Evolutionary conservation across 1,140 invertebrate species (phyloP), one percentile per base, ranked within the genome.

Genomic region (Papilio polyxenes): DNA sequence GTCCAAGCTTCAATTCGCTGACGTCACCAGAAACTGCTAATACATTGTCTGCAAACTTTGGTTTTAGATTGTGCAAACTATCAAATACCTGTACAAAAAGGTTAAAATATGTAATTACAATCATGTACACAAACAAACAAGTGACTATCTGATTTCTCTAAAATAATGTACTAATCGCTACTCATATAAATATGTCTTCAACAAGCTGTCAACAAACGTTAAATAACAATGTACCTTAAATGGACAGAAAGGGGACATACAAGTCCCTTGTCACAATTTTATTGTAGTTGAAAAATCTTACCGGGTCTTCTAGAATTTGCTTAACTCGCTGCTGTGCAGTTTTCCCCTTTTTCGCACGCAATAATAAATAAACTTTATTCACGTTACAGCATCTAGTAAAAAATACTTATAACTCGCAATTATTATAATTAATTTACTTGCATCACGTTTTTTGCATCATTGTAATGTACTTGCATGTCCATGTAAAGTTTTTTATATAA

Each of bases 1-100:
- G 20, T 5, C 86, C 86, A 10, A 87, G 81, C 10, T 76, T 59
- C 0, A 84, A 9, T 15, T 85, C 49, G 2, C 78, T 56, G 56
- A 87, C 77, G 62, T 87, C 85, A 10, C 86, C 85, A 59, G 82
- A 80, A 10, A 87, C 48, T 4, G 83, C 81, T 2, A 82, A 20
- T 49, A 87, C 44, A 8, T 65, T 85, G 5, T 85, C 80, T 0
- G 17, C 53, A 37, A 87, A 87, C 0, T 78, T 56, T 10, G 84
- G 83, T 6, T 82, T 69, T 1, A 59, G 75, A n/a, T 85, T 81
- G 7, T 78, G 74, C 0, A 87, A 23, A 20, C 44, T 48, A 11
- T 83, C 81, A 51, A 80, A 87, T 6, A 87, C 82, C 86, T 87
- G 75, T 0, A n/a, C 31, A 40, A 17, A 15, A 69, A 31, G 23